Percentiles rank a stretch among this genome's conserved stretches.
These are phyloP conservation scores for Calameuta pallipes DNA, from an alignment of 2,888 invertebrate species.

Conservation along the genomic window DNA sequence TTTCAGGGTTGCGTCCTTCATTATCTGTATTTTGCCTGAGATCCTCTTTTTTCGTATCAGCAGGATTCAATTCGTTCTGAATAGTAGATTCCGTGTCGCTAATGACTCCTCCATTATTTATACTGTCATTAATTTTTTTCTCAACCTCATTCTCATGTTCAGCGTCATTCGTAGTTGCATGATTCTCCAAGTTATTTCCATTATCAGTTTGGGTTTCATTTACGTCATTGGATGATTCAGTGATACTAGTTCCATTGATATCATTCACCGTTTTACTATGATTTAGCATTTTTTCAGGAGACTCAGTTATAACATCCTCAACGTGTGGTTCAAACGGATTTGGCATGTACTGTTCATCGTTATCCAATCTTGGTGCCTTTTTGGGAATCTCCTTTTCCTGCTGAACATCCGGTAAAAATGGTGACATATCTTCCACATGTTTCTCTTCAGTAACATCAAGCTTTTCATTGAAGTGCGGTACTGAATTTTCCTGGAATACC, in stretches of 20 bases:
- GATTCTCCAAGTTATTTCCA: neutral
- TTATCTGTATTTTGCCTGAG: neutral
- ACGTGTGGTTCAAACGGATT: constrained; percentile 67
- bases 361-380: constrained; percentile 67
- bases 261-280: neutral
- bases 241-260: neutral
- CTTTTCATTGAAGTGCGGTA: constrained; percentile 29
- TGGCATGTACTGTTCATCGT: constrained; percentile 68
- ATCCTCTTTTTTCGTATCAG: neutral
- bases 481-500: constrained; percentile 31
- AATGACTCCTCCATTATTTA: neutral
- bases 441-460: constrained; percentile 41
- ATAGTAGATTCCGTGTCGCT: neutral
- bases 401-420: constrained; percentile 76
- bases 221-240: neutral
- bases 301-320: constrained; percentile 48
- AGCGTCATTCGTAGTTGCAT: neutral
- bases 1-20: neutral
- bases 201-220: constrained; percentile 17
- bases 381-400: constrained; percentile 61
- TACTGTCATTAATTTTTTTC: neutral
- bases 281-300: constrained; percentile 8
- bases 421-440: constrained; percentile 72
- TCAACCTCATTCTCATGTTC: neutral
- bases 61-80: neutral